Evolutionary conservation across 2,888 invertebrate species (phyloP), one percentile per base, ranked within the genome.

Genomic region (Xanthia icteritia): DNA sequence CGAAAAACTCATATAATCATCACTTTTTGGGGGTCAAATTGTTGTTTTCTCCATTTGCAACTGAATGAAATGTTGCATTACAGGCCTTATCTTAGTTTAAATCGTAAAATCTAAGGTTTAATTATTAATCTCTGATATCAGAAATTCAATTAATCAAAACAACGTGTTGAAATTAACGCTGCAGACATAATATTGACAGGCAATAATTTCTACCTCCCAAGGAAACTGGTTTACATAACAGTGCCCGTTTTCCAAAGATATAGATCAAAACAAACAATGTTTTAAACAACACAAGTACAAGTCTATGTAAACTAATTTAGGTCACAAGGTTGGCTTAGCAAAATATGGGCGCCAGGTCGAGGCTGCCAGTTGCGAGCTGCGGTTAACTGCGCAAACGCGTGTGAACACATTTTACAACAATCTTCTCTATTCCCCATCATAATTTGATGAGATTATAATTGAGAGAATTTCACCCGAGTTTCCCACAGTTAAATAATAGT

Each of bases 401-500:
- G 88, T 81, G 83, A 88, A 87, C 82, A 76, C 72, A 86, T 75
- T 84, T 76, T 39, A 83, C 70, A 82, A 61, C 64, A 77, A 79
- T 80, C 70, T 81, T 78, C 75, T 39, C 75, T 58, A 74, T 61
- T 64, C 63, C 36, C 63, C 60, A 72, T 75, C 68, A 73, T 45
- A 88, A 79, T 81, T 81, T 83, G 60, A 87, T 81, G 82, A 73
- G 71, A 69, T 81, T 86, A 82, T 88, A 89, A 87, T 87, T 81
- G 81, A 82, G 75, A 83, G 74, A 83, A 87, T 90, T 90, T 89
- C 89, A 90, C 86, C 76, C 86, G 76, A 89, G 84, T 88, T 93
- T 93, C 93, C 88, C 92, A 93, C 91, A 88, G 73, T 86, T 88
- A 90, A 89, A 90, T 78, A 88, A 31, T 85, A 88, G 90, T 90